These are phyloP conservation scores for Magallana nippona DNA, from an alignment of 2,888 invertebrate genomes.

Conservation along the genomic window DNA sequence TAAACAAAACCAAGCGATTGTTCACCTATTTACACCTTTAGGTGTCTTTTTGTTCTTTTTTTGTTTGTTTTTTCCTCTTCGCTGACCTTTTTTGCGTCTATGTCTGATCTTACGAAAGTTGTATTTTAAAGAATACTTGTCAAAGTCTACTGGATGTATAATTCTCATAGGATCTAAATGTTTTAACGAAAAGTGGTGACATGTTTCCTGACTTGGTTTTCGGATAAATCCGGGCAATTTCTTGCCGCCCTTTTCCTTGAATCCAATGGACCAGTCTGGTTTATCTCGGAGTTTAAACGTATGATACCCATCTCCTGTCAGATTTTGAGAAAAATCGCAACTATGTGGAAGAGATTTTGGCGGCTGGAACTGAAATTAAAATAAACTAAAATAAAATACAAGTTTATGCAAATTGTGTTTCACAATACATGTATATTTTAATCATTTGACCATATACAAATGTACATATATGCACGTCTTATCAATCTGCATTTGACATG, in stretches of 20 bases:
- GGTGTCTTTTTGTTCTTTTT: not conserved
- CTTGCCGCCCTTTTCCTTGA: conserved; percentile 39
- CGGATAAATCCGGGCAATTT: conserved; percentile 41
- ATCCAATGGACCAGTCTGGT: conserved; percentile 41
- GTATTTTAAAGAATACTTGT: not conserved
- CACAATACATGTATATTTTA: too few species aligned
- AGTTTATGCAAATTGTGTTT: too few species aligned
- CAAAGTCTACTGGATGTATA: not conserved
- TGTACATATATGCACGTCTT: too few species aligned
- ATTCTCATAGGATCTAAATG: not conserved
- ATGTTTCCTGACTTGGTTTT: conserved; percentile 13
- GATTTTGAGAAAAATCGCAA: conserved; percentile 39
- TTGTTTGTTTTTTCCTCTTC: not conserved
- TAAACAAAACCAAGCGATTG: not conserved
- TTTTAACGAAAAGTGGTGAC: conserved; percentile 36
- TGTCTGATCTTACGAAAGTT: not conserved
- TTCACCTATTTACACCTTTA: conserved; percentile 35
- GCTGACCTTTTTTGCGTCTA: not conserved
- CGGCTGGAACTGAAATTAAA: not conserved
- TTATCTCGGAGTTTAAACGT: conserved; percentile 34
- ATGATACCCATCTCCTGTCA: not conserved
- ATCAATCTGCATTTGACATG: too few species aligned
- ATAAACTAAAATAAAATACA: not conserved
- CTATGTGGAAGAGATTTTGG: not conserved
- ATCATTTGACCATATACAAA: too few species aligned